Conservation (phyloP, 2,113 vertebrate genomes). For the Pteropus alecto region DNA sequence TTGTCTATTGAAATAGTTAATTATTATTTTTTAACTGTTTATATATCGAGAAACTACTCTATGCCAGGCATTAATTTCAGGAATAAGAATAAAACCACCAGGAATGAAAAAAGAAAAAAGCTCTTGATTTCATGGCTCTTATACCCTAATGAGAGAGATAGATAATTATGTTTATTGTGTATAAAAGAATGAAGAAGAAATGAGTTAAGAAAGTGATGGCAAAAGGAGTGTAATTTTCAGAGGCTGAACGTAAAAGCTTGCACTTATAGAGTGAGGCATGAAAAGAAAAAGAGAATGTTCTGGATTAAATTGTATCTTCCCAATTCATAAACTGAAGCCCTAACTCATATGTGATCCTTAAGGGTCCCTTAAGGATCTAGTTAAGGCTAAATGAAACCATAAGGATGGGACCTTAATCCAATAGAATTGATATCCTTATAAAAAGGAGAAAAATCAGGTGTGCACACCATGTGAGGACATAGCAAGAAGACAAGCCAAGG, state of each 20-base stretch:
- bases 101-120: background rate
- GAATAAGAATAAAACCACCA: background rate
- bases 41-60: background rate
- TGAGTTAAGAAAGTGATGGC: background rate
- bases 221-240: background rate
- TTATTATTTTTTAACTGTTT: background rate
- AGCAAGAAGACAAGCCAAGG: background rate
- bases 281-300: background rate
- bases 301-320: background rate
- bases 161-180: background rate
- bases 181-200: background rate
- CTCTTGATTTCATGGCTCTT: background rate
- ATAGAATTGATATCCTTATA: background rate
- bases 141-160: background rate
- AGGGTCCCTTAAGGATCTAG: background rate
- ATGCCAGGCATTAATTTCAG: background rate
- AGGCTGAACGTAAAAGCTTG: background rate
- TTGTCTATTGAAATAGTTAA: background rate
- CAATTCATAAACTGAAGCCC: background rate
- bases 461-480: background rate
- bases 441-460: background rate
- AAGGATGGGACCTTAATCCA: background rate
- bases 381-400: background rate
- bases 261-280: background rate
- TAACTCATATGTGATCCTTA: background rate